A percentile compares a stretch with the other conserved stretches of the same genome.
Conservation (phyloP, 2,888 invertebrate genomes). For the Augiades crinisus region DNA sequence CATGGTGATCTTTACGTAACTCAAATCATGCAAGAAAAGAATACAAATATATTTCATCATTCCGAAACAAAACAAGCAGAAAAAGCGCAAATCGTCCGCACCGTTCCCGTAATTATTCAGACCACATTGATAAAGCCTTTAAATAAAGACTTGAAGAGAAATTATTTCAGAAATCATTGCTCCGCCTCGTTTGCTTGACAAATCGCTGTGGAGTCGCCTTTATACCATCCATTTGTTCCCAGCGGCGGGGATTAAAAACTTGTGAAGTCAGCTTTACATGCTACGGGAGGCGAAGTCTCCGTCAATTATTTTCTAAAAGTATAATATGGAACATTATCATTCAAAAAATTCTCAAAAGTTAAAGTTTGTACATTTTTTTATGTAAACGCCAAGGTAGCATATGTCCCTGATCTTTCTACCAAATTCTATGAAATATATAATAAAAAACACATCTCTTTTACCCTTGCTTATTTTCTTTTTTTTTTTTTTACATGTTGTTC, state of each 20-base stretch:
- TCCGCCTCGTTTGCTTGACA: slow-evolving; percentile 36
- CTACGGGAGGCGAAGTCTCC: background rate
- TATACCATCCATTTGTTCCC: slow-evolving; percentile 31
- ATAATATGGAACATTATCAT: no score
- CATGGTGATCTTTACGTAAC: no score
- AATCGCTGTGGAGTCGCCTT: slow-evolving; percentile 34
- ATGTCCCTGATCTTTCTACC: no score
- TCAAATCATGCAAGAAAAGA: no score
- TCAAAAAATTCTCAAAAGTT: no score
- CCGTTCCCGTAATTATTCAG: background rate
- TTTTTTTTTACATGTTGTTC: no score
- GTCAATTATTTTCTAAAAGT: background rate
- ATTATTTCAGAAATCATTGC: slow-evolving; percentile 16
- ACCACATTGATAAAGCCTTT: slow-evolving; percentile 8
- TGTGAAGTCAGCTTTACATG: slow-evolving; percentile 14
- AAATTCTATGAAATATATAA: no score
- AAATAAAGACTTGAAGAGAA: slow-evolving; percentile 17
- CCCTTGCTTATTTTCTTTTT: no score
- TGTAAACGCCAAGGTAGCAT: no score
- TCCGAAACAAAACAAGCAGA: background rate
- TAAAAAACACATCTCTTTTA: no score
- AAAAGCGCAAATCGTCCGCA: background rate
- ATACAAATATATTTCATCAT: no score
- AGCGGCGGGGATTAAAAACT: slow-evolving; percentile 34
- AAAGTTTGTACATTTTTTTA: no score